Percentiles rank a stretch among this genome's conserved stretches.
Evolutionary conservation across 2,888 invertebrate genomes (phyloP).

Genomic region (Dendrolimus houi): DNA sequence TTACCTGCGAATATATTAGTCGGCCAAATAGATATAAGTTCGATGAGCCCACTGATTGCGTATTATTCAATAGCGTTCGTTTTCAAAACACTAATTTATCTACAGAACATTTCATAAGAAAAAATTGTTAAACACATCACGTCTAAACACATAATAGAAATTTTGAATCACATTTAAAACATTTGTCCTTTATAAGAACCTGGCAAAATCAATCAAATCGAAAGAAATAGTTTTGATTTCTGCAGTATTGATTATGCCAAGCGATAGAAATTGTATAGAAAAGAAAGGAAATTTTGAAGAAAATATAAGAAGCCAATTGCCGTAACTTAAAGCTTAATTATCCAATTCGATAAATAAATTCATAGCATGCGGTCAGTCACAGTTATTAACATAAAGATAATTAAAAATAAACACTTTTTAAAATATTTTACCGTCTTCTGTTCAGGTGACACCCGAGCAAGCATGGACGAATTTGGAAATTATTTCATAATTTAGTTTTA

Average conservation of each 20-base stretch:
- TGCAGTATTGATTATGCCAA: slow-evolving; percentile 27
- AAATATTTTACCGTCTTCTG: slow-evolving; percentile 72
- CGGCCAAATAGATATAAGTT: no score
- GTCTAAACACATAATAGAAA: slow-evolving; percentile 55
- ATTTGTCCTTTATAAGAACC: slow-evolving; percentile 22
- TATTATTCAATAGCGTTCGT: slow-evolving; percentile 34
- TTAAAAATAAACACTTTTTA: slow-evolving; percentile 40
- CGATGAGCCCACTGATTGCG: slow-evolving; percentile 12
- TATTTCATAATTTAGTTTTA: slow-evolving; percentile 30
- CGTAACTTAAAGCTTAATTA: slow-evolving; percentile 48
- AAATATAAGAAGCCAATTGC: slow-evolving; percentile 57
- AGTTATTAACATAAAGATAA: slow-evolving; percentile 52
- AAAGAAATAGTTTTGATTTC: not conserved
- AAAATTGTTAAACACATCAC: slow-evolving; percentile 64
- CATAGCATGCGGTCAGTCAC: slow-evolving; percentile 72
- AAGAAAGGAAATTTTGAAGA: slow-evolving; percentile 53
- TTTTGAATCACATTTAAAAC: slow-evolving; percentile 17
- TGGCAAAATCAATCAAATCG: slow-evolving; percentile 30
- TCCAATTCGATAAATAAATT: slow-evolving; percentile 42
- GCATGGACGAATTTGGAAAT: slow-evolving; percentile 63
- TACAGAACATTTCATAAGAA: slow-evolving; percentile 54
- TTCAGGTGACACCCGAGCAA: slow-evolving; percentile 64
- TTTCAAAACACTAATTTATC: slow-evolving; percentile 53
- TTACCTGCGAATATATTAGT: no score
- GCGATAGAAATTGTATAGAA: slow-evolving; percentile 19